A percentile compares a stretch with the other conserved stretches of the same genome.
Evolutionary conservation across 1,140 invertebrate species (phyloP).

Genomic region (Drosophila tsacasi): DNA sequence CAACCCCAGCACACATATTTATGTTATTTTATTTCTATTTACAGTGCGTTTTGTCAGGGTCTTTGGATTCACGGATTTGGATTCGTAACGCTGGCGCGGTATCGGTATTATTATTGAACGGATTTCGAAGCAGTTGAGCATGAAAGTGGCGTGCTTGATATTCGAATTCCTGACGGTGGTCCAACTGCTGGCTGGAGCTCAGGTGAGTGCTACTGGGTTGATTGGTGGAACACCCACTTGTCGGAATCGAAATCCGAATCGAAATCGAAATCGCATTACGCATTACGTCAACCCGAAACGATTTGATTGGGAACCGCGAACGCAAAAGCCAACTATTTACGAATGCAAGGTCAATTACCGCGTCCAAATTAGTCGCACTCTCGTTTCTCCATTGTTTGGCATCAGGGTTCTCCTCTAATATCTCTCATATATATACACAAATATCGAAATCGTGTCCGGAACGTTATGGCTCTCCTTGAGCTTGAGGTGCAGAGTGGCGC

Average conservation of each 20-base stretch:
- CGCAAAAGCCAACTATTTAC: slow-evolving; percentile 39
- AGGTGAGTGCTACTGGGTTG: slow-evolving; percentile 58
- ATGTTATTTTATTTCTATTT: slow-evolving; percentile 30
- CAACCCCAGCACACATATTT: slow-evolving; percentile 7
- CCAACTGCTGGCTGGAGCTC: slow-evolving; percentile 63
- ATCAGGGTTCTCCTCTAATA: slow-evolving; percentile 5
- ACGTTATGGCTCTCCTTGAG: slow-evolving; percentile 50
- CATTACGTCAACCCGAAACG: slow-evolving; percentile 71
- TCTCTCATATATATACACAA: background rate
- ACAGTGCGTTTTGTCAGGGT: slow-evolving; percentile 40
- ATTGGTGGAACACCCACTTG: slow-evolving; percentile 57
- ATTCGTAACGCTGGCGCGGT: slow-evolving; percentile 32
- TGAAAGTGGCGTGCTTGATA: slow-evolving; percentile 54
- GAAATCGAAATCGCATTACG: slow-evolving; percentile 49
- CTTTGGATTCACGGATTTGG: slow-evolving; percentile 39
- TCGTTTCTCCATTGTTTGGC: slow-evolving; percentile 36
- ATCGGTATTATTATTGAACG: slow-evolving; percentile 30
- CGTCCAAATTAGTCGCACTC: slow-evolving; percentile 65
- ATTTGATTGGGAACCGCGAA: slow-evolving; percentile 63
- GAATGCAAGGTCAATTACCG: slow-evolving; percentile 68
- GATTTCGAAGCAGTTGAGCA: slow-evolving; percentile 48
- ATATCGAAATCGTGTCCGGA: slow-evolving; percentile 37
- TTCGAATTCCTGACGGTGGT: slow-evolving; percentile 63
- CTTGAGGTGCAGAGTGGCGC: slow-evolving; percentile 51
- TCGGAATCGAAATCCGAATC: slow-evolving; percentile 27